Evolutionary conservation across 2,113 vertebrate species (phyloP), one percentile per base, ranked within the genome.

Genomic region (Scytalopus superciliaris): DNA sequence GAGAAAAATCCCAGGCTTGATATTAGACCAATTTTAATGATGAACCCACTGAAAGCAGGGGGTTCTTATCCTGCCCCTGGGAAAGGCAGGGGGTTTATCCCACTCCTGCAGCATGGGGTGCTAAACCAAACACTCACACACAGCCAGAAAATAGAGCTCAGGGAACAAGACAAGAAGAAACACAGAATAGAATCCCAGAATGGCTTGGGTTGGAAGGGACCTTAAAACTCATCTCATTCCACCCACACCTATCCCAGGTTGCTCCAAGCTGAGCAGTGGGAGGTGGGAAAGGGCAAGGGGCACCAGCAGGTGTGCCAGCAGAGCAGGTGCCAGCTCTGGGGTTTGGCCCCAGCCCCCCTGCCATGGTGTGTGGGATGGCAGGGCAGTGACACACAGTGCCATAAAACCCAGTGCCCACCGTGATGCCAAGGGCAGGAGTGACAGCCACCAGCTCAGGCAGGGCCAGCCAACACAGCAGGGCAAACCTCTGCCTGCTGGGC

Each of bases 91-190:
- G 15, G 50, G 9, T 55, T 91, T 60, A 53, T 42, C 60, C 18
- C 56, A 35, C 28, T 33, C 30, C 23, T 35, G 8, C 2, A 70
- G 57, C 1, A 0, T 14, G 4, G 16, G 27, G 19, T 0, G 0
- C 6, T 39, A 62, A 76, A 47, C 7, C 53, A 79, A 59, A 64
- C 22, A 33, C 15, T 35, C 17, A 66, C 28, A 52, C 19, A 7
- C 33, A 10, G 23, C 3, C 79, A 74, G 45, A 52, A 90, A 85
- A 50, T 6, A 45, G 0, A 67, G 47, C 21, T 78, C 42, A 37
- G n/a, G 22, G 14, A 44, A 64, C 22, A 64, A 17, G 22, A n/a
- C 5, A 28, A 60, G 66, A 30, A 9, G 28, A 68, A 21, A 30
- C 37, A 10, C 13, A 82, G 4, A 79, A 80, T 0, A 60, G n/a